Conservation (phyloP, 2,113 vertebrate species). For the Verasper variegatus region DNA sequence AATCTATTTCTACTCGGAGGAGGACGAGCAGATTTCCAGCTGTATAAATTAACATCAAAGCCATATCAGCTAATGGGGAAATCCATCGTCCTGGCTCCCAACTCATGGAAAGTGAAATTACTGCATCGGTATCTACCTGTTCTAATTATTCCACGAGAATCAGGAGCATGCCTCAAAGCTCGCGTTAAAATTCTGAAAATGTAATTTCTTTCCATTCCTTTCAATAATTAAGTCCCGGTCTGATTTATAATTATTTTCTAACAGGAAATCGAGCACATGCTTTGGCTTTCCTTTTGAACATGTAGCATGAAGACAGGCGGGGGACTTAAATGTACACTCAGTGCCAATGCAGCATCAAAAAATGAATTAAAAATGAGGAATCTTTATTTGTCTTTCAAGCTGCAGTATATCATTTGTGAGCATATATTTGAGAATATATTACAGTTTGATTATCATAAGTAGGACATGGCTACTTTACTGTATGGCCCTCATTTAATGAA, state of each 20-base stretch:
- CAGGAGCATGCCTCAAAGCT: slow-evolving; percentile 19
- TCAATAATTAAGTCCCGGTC: not conserved
- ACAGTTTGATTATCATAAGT: slow-evolving; percentile 28
- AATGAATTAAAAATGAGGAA: not conserved
- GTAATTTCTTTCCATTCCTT: slow-evolving; percentile 4
- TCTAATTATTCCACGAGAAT: slow-evolving; percentile 44
- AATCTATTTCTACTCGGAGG: slow-evolving; percentile 65
- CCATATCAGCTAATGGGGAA: slow-evolving; percentile 56
- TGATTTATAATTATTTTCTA: slow-evolving; percentile 4
- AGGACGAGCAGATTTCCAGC: slow-evolving; percentile 64
- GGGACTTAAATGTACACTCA: not conserved
- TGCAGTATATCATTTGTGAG: not conserved
- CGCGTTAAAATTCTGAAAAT: slow-evolving; percentile 22
- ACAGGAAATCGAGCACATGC: not conserved
- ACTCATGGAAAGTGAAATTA: slow-evolving; percentile 40
- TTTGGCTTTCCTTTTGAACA: too few species aligned
- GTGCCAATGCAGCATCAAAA: not conserved
- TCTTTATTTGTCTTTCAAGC: not conserved
- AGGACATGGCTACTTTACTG: not conserved
- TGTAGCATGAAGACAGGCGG: not conserved
- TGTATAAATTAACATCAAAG: slow-evolving; percentile 74
- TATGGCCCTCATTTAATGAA: not conserved
- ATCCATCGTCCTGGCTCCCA: slow-evolving; percentile 16
- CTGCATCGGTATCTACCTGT: slow-evolving; percentile 16
- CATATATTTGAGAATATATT: slow-evolving; percentile 14